Evolutionary conservation across 2,113 vertebrate genomes (phyloP).

Genomic region (Aepyceros melampus): DNA sequence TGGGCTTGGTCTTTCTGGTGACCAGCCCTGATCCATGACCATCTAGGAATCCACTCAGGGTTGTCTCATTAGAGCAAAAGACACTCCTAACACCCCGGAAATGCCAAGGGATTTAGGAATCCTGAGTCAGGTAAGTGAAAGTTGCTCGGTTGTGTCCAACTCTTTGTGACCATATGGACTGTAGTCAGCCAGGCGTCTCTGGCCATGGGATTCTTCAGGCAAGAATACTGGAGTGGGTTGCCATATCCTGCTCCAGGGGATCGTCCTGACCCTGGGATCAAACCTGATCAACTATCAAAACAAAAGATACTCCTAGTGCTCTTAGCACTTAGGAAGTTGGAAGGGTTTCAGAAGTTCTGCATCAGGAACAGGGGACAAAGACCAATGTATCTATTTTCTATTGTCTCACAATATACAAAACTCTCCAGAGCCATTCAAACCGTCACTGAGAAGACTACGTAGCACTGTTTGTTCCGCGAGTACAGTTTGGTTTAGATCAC

Average conservation of each 20-base stretch:
- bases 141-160: neutral
- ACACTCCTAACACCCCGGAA: neutral
- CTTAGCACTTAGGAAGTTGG: neutral
- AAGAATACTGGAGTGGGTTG: neutral
- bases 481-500: neutral
- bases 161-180: neutral
- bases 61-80: neutral
- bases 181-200: neutral
- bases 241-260: neutral
- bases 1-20: neutral
- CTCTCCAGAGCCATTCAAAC: neutral
- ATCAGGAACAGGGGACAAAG: neutral
- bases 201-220: neutral
- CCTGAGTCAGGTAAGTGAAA: neutral
- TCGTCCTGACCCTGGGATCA: neutral
- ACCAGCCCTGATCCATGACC: neutral
- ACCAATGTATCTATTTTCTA: neutral
- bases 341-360: neutral
- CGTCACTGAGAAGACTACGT: neutral
- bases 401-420: neutral
- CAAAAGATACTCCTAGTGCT: neutral
- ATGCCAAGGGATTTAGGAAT: neutral
- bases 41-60: neutral
- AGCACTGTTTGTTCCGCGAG: neutral
- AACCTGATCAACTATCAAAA: neutral